A percentile compares a stretch with the other conserved stretches of the same genome.
Conservation (phyloP, 2,888 invertebrate genomes). For the Trilocha varians region DNA sequence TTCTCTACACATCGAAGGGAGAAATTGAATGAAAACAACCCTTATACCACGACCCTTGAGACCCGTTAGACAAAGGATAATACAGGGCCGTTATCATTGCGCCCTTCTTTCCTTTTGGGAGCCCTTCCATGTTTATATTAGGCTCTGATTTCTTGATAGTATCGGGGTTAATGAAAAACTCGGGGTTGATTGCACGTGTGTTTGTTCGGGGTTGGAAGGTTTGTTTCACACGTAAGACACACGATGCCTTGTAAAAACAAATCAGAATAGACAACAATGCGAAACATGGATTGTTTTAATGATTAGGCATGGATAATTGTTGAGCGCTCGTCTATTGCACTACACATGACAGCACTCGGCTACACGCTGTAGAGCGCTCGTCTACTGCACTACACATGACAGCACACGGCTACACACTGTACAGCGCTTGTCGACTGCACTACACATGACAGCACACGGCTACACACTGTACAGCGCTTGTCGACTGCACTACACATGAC, state of each 20-base stretch:
- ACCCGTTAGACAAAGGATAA: conserved; percentile 4
- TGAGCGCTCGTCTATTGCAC: too few relatives aligned
- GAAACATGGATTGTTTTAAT: too few relatives aligned
- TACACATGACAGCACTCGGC: too few relatives aligned
- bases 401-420: too few relatives aligned
- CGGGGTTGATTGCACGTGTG: not conserved
- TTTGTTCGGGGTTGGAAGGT: not conserved
- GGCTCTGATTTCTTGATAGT: not conserved
- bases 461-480: not conserved
- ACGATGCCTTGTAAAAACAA: too few relatives aligned
- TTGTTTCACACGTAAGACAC: too few relatives aligned
- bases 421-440: too few relatives aligned
- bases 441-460: too few relatives aligned
- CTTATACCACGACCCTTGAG: conserved; percentile 2
- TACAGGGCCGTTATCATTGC: not conserved
- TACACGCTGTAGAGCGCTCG: not conserved
- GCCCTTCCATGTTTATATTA: not conserved
- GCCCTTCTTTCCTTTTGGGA: not conserved
- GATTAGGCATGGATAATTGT: too few relatives aligned
- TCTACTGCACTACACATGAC: not conserved
- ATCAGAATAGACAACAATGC: too few relatives aligned
- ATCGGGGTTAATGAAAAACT: not conserved
- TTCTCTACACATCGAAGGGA: conserved; percentile 2
- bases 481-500: not conserved
- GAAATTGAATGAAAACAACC: conserved; percentile 7